Percentiles rank a stretch among this genome's conserved stretches.
Conservation (phyloP, 2,113 vertebrate genomes). For the Lynx canadensis region DNA sequence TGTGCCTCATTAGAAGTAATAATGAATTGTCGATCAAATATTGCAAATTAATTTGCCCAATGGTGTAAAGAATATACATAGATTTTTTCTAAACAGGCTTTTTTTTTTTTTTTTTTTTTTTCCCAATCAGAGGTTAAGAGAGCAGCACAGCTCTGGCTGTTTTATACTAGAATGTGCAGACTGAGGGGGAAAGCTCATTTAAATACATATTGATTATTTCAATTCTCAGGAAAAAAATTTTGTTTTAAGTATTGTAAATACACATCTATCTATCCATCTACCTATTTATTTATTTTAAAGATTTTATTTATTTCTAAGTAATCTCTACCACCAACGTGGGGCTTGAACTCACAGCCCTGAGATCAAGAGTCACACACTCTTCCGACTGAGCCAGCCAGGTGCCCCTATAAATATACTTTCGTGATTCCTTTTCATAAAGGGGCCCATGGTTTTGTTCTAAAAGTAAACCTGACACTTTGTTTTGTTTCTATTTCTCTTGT, state of each 20-base stretch:
- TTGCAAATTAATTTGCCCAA: neutral
- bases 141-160: neutral
- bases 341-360: neutral
- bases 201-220: neutral
- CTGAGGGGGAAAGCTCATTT: neutral
- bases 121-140: neutral
- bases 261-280: no score
- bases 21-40: neutral
- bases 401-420: neutral
- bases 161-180: neutral
- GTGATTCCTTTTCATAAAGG: neutral
- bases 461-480: neutral
- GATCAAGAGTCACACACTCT: neutral
- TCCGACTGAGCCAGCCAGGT: neutral
- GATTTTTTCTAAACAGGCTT: neutral
- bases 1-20: neutral
- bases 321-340: neutral
- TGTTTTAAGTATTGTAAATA: neutral
- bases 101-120: neutral
- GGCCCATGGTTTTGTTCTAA: neutral
- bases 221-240: neutral
- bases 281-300: neutral
- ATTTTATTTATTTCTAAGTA: neutral
- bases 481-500: constrained; percentile 22
- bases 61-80: neutral